Evolutionary conservation across 2,888 invertebrate genomes (phyloP).

Genomic region (Tineola bisselliella): DNA sequence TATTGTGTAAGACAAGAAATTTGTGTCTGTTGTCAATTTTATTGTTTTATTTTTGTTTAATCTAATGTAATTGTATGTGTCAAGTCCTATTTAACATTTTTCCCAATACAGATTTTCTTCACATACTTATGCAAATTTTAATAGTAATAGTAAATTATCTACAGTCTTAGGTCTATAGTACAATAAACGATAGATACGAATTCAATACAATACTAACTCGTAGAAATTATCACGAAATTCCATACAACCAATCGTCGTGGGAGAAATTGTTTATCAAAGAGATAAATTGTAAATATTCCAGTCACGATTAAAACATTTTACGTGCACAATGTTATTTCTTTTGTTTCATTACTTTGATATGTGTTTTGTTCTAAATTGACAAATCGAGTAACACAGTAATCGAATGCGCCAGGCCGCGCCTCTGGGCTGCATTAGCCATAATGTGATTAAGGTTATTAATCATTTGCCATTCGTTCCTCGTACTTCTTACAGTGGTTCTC

Average conservation of each 20-base stretch:
- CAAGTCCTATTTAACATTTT: no score
- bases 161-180: no score
- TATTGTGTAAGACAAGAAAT: conserved; percentile 9
- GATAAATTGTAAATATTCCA: no score
- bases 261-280: no score
- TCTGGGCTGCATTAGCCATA: conserved; percentile 25
- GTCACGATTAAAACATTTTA: not conserved
- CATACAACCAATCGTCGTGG: no score
- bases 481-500: conserved; percentile 28
- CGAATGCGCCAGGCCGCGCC: conserved; percentile 36
- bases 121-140: no score
- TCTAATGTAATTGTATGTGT: no score
- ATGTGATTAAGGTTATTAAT: conserved; percentile 61
- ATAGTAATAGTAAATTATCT: no score
- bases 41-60: not conserved
- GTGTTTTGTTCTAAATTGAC: conserved; percentile 15
- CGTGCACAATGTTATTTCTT: not conserved
- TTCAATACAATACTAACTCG: no score
- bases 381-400: conserved; percentile 25
- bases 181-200: no score
- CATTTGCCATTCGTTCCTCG: conserved; percentile 59
- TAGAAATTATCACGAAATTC: no score
- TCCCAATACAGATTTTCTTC: no score
- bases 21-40: not conserved
- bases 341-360: not conserved